Evolutionary conservation across 2,888 invertebrate genomes (phyloP).

Genomic region (Lasioglossum zephyrum): DNA sequence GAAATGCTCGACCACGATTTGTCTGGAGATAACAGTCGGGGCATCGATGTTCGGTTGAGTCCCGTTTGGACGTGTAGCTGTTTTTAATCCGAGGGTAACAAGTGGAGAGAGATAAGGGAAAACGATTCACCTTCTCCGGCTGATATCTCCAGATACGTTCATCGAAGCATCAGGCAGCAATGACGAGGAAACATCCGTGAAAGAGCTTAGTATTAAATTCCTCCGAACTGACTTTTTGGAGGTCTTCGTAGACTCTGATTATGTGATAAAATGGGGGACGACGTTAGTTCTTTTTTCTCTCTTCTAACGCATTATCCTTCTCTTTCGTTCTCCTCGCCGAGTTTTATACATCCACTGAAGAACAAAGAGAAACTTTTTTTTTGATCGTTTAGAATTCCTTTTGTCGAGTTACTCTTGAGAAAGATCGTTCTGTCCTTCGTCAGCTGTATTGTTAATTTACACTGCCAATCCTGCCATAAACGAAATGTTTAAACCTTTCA

Average conservation of each 20-base stretch:
- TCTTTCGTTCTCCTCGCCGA: not conserved
- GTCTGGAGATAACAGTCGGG: not conserved
- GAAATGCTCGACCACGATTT: not conserved
- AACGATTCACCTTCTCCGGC: conserved; percentile 11
- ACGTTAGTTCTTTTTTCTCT: conserved; percentile 57
- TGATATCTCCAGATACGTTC: conserved; percentile 35
- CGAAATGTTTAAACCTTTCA: not conserved
- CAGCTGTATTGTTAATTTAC: not conserved
- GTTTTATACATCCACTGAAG: not conserved
- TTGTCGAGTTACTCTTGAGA: not conserved
- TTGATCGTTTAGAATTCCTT: not conserved
- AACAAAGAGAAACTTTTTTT: not conserved
- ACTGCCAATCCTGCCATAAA: not conserved
- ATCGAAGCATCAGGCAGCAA: conserved; percentile 12
- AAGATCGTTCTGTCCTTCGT: not conserved
- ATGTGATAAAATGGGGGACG: conserved; percentile 82
- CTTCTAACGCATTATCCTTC: not conserved
- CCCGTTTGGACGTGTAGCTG: not conserved
- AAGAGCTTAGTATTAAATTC: conserved; percentile 62
- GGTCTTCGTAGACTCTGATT: conserved; percentile 78
- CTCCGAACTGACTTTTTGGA: conserved; percentile 45
- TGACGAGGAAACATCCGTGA: conserved; percentile 56
- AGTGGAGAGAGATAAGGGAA: conserved; percentile 12
- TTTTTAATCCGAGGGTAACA: conserved; percentile 6
- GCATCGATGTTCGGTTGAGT: not conserved